These are phyloP conservation scores for Dinoponera quadriceps DNA, from an alignment of 1,140 invertebrate species.

Conservation along the genomic window DNA sequence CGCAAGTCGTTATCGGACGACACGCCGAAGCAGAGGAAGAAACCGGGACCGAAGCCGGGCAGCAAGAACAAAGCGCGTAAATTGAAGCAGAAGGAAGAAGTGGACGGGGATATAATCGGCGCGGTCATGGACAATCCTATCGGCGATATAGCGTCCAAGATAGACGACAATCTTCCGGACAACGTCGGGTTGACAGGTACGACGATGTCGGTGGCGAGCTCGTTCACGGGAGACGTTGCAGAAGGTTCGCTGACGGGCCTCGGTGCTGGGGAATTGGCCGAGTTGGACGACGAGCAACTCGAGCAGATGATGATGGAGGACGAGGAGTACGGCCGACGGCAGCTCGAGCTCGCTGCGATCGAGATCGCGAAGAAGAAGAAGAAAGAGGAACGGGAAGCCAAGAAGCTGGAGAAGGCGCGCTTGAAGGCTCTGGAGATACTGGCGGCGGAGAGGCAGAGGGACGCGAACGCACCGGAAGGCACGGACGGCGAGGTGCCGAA, in stretches of 20 bases:
- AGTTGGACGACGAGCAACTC: conserved; percentile 87
- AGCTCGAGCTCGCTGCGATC: conserved; percentile 85
- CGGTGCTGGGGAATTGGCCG: conserved; percentile 84
- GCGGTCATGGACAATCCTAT: conserved; percentile 75
- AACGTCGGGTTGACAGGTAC: conserved; percentile 64
- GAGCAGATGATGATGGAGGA: conserved; percentile 88
- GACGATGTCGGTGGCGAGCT: conserved; percentile 73
- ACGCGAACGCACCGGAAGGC: conserved; percentile 77
- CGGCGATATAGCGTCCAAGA: conserved; percentile 68
- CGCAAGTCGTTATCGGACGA: conserved; percentile 78
- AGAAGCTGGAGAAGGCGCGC: conserved; percentile 87
- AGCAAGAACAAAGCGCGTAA: conserved; percentile 81
- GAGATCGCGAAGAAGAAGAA: conserved; percentile 88
- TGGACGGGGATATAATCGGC: conserved; percentile 75
- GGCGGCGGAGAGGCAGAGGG: conserved; percentile 80
- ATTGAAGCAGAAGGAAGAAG: conserved; percentile 76
- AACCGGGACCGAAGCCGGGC: conserved; percentile 84
- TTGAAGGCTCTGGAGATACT: conserved; percentile 85
- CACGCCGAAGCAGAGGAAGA: conserved; percentile 81
- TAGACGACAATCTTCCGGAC: conserved; percentile 75
- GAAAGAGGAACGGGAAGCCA: conserved; percentile 86
- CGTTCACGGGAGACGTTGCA: conserved; percentile 73
- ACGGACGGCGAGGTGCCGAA: conserved; percentile 82
- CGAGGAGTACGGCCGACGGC: conserved; percentile 87
- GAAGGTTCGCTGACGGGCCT: conserved; percentile 80